Conservation (phyloP, 2,797 vertebrate species). For the Taeniopygia guttata region DNA sequence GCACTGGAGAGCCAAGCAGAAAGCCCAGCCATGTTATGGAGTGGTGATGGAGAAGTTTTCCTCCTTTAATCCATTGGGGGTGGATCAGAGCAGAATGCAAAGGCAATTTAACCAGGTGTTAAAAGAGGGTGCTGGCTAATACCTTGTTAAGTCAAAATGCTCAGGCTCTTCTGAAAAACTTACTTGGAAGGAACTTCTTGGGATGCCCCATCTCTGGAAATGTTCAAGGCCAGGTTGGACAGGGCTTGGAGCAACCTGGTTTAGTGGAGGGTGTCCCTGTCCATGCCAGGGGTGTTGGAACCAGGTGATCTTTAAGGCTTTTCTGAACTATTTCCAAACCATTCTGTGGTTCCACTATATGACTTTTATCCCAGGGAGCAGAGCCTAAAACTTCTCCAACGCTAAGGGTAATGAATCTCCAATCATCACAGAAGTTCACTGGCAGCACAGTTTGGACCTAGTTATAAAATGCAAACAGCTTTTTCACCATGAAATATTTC, state of each 20-base stretch:
- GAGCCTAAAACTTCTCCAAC: not conserved
- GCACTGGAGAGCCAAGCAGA: not conserved
- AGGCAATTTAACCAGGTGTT: not conserved
- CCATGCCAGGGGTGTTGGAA: not conserved
- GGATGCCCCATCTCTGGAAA: not conserved
- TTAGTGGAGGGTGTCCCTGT: not conserved
- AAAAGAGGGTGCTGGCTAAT: not conserved
- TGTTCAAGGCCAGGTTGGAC: not conserved
- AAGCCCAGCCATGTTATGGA: not conserved
- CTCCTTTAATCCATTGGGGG: not conserved
- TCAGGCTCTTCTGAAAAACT: not conserved
- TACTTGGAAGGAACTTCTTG: not conserved
- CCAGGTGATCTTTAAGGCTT: not conserved
- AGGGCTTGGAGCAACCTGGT: not conserved
- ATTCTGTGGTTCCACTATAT: not conserved
- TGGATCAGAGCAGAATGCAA: not conserved
- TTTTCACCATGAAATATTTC: slow-evolving; percentile 58
- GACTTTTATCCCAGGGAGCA: not conserved
- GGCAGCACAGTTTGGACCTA: not conserved
- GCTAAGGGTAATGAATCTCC: not conserved
- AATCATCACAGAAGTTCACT: not conserved
- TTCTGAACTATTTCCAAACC: not conserved
- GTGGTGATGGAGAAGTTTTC: not conserved
- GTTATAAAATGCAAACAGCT: slow-evolving; percentile 41
- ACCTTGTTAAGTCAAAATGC: not conserved